A percentile compares a stretch with the other conserved stretches of the same genome.
Evolutionary conservation across 2,888 invertebrate species (phyloP).

Genomic region (Leucophenga montana): DNA sequence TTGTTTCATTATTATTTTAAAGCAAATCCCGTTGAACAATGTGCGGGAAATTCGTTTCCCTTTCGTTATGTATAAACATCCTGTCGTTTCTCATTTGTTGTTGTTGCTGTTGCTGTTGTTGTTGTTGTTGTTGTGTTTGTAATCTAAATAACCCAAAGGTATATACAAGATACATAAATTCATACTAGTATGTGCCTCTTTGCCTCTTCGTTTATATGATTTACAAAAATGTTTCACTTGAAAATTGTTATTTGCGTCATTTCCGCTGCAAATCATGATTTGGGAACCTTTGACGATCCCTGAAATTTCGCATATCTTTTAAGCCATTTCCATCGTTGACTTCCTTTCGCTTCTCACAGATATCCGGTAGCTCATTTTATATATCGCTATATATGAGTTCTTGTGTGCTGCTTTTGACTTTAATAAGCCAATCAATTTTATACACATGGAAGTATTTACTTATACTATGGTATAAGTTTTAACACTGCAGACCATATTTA

Average conservation of each 20-base stretch:
- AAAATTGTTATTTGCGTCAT: conserved; percentile 58
- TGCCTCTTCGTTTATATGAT: conserved; percentile 5
- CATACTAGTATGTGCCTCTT: background rate
- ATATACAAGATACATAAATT: conserved; percentile 7
- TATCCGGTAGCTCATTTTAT: background rate
- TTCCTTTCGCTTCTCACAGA: background rate
- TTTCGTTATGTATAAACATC: conserved; percentile 23
- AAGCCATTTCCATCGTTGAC: background rate
- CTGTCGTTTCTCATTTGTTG: conserved; percentile 1
- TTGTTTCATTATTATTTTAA: too few species aligned
- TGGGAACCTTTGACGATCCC: background rate
- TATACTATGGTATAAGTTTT: conserved; percentile 42
- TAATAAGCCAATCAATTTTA: conserved; percentile 61
- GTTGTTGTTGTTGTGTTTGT: background rate
- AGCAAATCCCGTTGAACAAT: background rate
- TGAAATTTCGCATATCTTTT: background rate
- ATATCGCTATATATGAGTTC: background rate
- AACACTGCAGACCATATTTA: conserved; percentile 49
- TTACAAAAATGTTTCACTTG: background rate
- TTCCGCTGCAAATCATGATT: conserved; percentile 58
- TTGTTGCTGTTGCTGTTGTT: background rate
- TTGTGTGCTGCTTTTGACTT: conserved; percentile 38
- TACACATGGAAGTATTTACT: conserved; percentile 15
- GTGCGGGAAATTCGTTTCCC: conserved; percentile 22
- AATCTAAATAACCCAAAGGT: conserved; percentile 26